Evolutionary conservation across 1,140 invertebrate genomes (phyloP).

Genomic region (Thrips palmi): DNA sequence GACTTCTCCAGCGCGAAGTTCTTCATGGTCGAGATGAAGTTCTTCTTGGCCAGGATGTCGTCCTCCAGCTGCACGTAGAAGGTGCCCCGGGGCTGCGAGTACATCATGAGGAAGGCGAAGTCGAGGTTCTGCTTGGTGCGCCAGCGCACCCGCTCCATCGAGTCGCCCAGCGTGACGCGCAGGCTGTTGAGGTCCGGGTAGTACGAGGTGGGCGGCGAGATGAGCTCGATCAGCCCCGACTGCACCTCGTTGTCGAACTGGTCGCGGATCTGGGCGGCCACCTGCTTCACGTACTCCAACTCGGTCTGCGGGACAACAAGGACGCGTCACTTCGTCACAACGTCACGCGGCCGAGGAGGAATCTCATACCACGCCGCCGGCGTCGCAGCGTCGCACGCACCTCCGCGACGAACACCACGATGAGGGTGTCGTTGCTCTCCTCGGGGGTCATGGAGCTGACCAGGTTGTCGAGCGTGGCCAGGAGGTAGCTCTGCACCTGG

Average conservation of each 20-base stretch:
- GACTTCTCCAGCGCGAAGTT: conserved; percentile 67
- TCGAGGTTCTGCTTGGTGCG: conserved; percentile 93
- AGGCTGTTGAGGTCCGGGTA: conserved; percentile 75
- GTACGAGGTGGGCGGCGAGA: conserved; percentile 66
- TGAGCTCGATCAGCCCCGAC: conserved; percentile 71
- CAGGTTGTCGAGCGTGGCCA: conserved; percentile 74
- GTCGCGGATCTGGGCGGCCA: conserved; percentile 53
- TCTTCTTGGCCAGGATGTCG: conserved; percentile 78
- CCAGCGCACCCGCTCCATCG: conserved; percentile 78
- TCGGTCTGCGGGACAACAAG: too few relatives aligned
- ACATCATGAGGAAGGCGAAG: conserved; percentile 91
- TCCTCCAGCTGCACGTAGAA: conserved; percentile 87
- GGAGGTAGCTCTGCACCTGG: conserved; percentile 74
- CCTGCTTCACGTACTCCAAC: conserved; percentile 44
- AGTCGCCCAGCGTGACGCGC: conserved; percentile 67
- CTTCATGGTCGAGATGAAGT: conserved; percentile 76
- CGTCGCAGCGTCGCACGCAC: too few relatives aligned
- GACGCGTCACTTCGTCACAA: too few relatives aligned
- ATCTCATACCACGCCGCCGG: too few relatives aligned
- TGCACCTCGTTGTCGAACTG: conserved; percentile 59
- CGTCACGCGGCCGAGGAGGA: too few relatives aligned
- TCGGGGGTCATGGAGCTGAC: conserved; percentile 56
- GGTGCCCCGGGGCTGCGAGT: conserved; percentile 60
- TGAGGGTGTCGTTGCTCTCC: conserved; percentile 63
- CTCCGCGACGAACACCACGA: conserved; percentile 85